These are phyloP conservation scores for Macaria notata DNA, from an alignment of 2,888 invertebrate genomes.

Conservation along the genomic window DNA sequence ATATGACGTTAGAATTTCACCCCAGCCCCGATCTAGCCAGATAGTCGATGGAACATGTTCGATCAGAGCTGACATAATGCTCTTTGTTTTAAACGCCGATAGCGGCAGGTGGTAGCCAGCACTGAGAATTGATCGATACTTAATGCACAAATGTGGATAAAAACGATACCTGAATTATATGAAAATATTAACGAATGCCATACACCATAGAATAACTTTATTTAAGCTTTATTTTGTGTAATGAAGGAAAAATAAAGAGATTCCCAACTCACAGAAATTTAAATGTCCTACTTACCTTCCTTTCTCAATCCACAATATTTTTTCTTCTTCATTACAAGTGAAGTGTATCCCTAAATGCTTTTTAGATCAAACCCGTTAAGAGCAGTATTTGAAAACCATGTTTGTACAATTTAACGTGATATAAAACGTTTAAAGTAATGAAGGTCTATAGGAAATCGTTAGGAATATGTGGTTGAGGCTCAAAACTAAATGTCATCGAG, in stretches of 20 bases:
- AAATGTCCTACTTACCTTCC: too few species aligned
- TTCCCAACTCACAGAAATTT: too few species aligned
- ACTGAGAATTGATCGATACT: slow-evolving; percentile 17
- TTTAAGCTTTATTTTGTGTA: too few species aligned
- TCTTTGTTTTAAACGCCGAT: slow-evolving; percentile 43
- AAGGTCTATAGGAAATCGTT: slow-evolving; percentile 62
- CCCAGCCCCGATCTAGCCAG: slow-evolving; percentile 26
- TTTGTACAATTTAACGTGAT: slow-evolving; percentile 68
- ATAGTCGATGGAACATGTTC: slow-evolving; percentile 37
- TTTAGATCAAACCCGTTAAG: slow-evolving; percentile 43
- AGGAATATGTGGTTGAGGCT: slow-evolving; percentile 56
- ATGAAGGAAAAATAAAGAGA: too few species aligned
- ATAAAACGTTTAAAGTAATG: slow-evolving; percentile 73
- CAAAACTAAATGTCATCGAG: slow-evolving; percentile 75
- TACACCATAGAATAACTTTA: too few species aligned
- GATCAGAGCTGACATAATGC: slow-evolving; percentile 49
- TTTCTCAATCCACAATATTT: too few species aligned
- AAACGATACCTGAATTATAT: too few species aligned
- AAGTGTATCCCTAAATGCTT: not conserved
- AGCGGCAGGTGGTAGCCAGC: slow-evolving; percentile 43
- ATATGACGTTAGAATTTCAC: slow-evolving; percentile 53
- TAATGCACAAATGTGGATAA: slow-evolving; percentile 4
- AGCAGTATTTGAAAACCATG: slow-evolving; percentile 55
- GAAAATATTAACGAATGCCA: too few species aligned
- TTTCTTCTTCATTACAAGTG: not conserved